Percentiles rank a stretch among this genome's conserved stretches.
Evolutionary conservation across 1,140 invertebrate species (phyloP).

Genomic region (Goniozus legneri): DNA sequence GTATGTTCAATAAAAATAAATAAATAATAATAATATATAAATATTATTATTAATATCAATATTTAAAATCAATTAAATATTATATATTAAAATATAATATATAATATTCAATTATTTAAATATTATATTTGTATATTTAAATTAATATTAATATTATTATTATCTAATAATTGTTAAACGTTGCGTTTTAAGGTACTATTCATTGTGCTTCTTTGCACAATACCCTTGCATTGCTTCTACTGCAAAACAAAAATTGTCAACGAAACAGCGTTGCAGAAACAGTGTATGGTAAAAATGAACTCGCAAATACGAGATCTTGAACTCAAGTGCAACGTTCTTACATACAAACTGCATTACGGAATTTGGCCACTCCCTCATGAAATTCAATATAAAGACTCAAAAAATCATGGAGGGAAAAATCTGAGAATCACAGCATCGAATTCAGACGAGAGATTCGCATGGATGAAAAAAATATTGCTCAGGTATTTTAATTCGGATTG

Average conservation of each 20-base stretch:
- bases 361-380: slow-evolving; percentile 34
- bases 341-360: slow-evolving; percentile 44
- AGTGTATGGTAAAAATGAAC: slow-evolving; percentile 25
- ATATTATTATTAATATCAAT: neutral
- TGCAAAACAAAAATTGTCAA: slow-evolving; percentile 16
- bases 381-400: slow-evolving; percentile 22
- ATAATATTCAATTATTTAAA: too few relatives aligned
- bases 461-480: slow-evolving; percentile 30
- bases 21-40: neutral
- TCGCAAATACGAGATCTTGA: slow-evolving; percentile 39
- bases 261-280: slow-evolving; percentile 10
- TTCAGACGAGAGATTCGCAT: slow-evolving; percentile 22
- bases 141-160: too few relatives aligned
- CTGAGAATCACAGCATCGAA: slow-evolving; percentile 24
- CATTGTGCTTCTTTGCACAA: slow-evolving; percentile 14
- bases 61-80: too few relatives aligned
- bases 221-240: slow-evolving; percentile 27
- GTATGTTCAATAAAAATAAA: slow-evolving; percentile 20
- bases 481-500: slow-evolving; percentile 23
- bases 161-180: neutral
- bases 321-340: slow-evolving; percentile 39
- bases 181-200: slow-evolving; percentile 27
- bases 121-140: too few relatives aligned
- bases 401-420: slow-evolving; percentile 18
- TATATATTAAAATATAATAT: neutral